These are phyloP conservation scores for Ethmia dodecea DNA, from an alignment of 2,888 invertebrate genomes.

Conservation along the genomic window DNA sequence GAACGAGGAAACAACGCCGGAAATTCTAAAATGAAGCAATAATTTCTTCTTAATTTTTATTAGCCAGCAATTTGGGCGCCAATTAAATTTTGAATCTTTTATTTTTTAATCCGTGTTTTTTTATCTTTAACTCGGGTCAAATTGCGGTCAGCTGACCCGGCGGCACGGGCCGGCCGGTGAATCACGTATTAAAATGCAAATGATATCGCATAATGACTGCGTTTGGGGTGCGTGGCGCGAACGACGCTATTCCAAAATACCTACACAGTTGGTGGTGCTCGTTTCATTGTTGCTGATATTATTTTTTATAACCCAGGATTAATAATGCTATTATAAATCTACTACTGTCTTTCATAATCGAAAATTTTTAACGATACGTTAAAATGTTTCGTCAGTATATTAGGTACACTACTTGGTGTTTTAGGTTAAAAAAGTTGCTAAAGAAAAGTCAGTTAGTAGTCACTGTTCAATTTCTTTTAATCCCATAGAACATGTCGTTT, in stretches of 20 bases:
- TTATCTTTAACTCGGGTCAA: conserved; percentile 6
- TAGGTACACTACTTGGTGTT: too few relatives aligned
- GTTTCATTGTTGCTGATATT: conserved; percentile 5
- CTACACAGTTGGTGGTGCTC: conserved; percentile 2
- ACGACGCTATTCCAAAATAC: conserved; percentile 9
- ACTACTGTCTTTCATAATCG: too few relatives aligned
- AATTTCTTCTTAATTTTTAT: too few relatives aligned
- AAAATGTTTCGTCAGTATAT: too few relatives aligned
- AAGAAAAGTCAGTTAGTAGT: too few relatives aligned
- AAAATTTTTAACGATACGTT: too few relatives aligned
- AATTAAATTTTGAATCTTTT: background rate
- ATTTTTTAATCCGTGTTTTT: background rate
- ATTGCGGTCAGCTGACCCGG: conserved; percentile 4
- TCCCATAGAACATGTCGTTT: too few relatives aligned
- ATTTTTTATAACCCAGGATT: background rate
- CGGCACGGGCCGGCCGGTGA: conserved; percentile 18
- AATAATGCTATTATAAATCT: too few relatives aligned
- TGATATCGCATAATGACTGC: conserved; percentile 24
- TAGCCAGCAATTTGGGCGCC: too few relatives aligned
- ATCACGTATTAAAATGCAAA: conserved; percentile 32
- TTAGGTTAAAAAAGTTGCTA: too few relatives aligned
- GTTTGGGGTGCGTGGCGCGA: conserved; percentile 6
- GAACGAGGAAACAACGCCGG: background rate
- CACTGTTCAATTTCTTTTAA: too few relatives aligned
- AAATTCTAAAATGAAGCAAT: conserved; percentile 3